Evolutionary conservation across 2,888 invertebrate species (phyloP).

Genomic region (Synanthedon vespiformis): DNA sequence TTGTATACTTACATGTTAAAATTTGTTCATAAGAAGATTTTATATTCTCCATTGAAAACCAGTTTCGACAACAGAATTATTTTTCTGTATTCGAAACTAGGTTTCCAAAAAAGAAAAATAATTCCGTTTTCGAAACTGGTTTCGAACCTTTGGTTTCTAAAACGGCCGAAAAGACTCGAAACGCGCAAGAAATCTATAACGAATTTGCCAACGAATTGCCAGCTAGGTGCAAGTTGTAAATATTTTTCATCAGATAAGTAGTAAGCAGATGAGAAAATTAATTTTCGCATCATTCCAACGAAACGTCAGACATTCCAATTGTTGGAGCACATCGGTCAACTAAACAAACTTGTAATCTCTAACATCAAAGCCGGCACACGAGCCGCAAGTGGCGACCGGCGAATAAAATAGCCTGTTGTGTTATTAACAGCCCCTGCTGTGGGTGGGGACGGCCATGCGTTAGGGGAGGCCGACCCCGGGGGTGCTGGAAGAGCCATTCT

Average conservation of each 20-base stretch:
- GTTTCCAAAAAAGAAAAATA: too few relatives aligned
- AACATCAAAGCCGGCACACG: conserved; percentile 60
- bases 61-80: too few relatives aligned
- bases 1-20: too few relatives aligned
- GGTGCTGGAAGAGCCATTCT: conserved; percentile 22
- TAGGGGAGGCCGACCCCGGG: not conserved
- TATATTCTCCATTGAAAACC: too few relatives aligned
- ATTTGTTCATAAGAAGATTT: too few relatives aligned
- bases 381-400: conserved; percentile 46
- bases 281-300: not conserved
- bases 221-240: not conserved
- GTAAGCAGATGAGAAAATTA: not conserved
- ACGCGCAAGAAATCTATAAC: too few relatives aligned
- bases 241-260: not conserved
- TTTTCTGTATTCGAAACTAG: too few relatives aligned
- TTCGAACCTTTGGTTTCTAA: too few relatives aligned
- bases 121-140: too few relatives aligned
- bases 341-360: conserved; percentile 55
- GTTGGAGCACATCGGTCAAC: conserved; percentile 13
- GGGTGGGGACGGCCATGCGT: conserved; percentile 23
- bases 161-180: too few relatives aligned
- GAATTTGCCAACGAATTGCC: too few relatives aligned
- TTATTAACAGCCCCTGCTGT: conserved; percentile 56
- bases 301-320: not conserved
- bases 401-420: conserved; percentile 66